These are phyloP conservation scores for Lota lota DNA, from an alignment of 2,113 vertebrate genomes.

Conservation along the genomic window DNA sequence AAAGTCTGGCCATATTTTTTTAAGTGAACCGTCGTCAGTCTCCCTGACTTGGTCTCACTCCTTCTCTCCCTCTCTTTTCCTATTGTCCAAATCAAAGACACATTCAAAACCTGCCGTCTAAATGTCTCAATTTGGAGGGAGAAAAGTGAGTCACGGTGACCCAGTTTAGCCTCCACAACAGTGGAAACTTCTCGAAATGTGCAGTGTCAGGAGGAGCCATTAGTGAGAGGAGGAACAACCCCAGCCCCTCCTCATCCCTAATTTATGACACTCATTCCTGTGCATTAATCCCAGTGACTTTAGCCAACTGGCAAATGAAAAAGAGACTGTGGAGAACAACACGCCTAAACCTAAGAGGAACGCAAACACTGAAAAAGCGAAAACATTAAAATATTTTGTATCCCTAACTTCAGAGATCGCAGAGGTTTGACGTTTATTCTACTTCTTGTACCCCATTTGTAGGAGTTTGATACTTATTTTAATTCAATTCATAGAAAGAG, in stretches of 20 bases:
- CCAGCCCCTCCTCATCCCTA: slow-evolving; percentile 30
- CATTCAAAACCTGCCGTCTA: background rate
- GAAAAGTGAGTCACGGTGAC: slow-evolving; percentile 42
- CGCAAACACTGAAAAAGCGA: too few species aligned
- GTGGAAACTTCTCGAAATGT: slow-evolving; percentile 20
- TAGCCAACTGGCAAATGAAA: slow-evolving; percentile 14
- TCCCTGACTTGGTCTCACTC: too few species aligned
- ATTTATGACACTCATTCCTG: slow-evolving; percentile 23
- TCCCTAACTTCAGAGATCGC: too few species aligned
- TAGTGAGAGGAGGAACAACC: slow-evolving; percentile 23
- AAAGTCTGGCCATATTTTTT: too few species aligned
- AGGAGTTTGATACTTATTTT: too few species aligned
- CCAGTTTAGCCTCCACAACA: slow-evolving; percentile 41
- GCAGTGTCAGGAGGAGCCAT: slow-evolving; percentile 33
- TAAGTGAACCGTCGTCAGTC: too few species aligned
- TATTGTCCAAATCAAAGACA: background rate
- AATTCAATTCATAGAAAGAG: too few species aligned
- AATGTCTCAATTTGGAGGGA: slow-evolving; percentile 10
- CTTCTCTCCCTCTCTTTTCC: background rate
- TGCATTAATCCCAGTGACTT: slow-evolving; percentile 8
- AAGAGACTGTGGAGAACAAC: slow-evolving; percentile 5
- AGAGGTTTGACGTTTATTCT: too few species aligned
- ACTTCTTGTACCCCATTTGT: too few species aligned
- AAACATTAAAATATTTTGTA: too few species aligned
- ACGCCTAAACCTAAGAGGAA: background rate